phyloP scores from a whole-genome alignment of 2,113 vertebrate species.

The Rhipidura dahli region DNA sequence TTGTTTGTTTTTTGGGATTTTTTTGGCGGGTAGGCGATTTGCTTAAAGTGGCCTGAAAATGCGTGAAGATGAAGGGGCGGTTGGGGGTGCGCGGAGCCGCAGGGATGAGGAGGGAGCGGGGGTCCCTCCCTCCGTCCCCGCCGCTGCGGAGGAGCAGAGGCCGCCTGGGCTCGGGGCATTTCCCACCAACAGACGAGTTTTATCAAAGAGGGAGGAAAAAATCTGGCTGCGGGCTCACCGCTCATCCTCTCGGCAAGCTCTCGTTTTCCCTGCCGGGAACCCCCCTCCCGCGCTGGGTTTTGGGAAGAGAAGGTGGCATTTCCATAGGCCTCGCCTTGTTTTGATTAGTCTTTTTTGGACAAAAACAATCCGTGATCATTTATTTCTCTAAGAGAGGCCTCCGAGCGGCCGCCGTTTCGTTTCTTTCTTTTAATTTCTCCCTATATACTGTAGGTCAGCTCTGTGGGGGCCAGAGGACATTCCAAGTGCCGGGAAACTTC shows the following conservation, averaged over 20 bases:
- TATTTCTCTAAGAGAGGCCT: not conserved
- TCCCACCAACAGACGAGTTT: not conserved
- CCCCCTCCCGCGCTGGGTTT: not conserved
- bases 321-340: conserved; percentile 9
- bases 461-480: not conserved
- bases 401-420: not conserved
- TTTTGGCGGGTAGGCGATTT: not conserved
- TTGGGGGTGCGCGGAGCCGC: not conserved
- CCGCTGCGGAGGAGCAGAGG: not conserved
- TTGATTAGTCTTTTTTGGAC: not conserved
- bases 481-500: not conserved
- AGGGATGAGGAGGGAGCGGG: not conserved
- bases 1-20: too few species aligned
- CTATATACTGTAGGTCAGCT: not conserved
- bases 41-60: not conserved
- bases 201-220: not conserved
- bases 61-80: not conserved
- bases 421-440: not conserved
- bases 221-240: not conserved
- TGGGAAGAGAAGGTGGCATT: not conserved
- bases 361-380: not conserved
- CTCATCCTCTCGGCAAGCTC: not conserved
- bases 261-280: not conserved
- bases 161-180: not conserved
- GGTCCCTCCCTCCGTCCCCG: not conserved